Conservation (phyloP, 2,888 invertebrate species). For the Ophion ellenae region DNA sequence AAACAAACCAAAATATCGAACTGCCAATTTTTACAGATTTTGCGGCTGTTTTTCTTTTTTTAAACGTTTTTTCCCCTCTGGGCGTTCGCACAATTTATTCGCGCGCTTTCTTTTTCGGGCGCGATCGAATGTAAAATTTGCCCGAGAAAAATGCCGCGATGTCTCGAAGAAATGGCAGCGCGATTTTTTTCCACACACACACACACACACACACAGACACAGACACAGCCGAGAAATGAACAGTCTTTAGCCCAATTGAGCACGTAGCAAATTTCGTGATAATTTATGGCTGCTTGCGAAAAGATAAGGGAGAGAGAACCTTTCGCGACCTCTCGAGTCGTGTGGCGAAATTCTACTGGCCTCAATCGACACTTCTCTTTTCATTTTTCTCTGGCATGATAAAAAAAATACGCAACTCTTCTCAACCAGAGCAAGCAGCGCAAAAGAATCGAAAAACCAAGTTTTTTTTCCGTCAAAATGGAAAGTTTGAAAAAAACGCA, state of each 20-base stretch:
- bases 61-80: not conserved
- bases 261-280: slow-evolving; percentile 65
- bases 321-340: not conserved
- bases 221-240: slow-evolving; percentile 6
- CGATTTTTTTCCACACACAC: slow-evolving; percentile 20
- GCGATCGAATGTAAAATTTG: not conserved
- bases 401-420: not conserved
- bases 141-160: not conserved
- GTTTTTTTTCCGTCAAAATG: not conserved
- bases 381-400: not conserved
- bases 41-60: not conserved
- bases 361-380: not conserved
- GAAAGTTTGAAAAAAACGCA: not conserved
- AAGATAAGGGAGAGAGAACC: not conserved
- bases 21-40: not conserved
- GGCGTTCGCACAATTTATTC: not conserved
- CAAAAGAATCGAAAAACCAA: not conserved
- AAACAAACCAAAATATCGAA: not conserved
- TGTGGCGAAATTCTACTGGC: not conserved
- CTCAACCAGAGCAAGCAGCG: no score
- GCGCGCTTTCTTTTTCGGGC: not conserved
- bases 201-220: slow-evolving; percentile 25
- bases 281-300: not conserved
- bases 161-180: not conserved
- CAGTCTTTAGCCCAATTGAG: slow-evolving; percentile 52